These are phyloP conservation scores for Myrmecobius fasciatus DNA, from an alignment of 2,113 vertebrate species.

Conservation along the genomic window DNA sequence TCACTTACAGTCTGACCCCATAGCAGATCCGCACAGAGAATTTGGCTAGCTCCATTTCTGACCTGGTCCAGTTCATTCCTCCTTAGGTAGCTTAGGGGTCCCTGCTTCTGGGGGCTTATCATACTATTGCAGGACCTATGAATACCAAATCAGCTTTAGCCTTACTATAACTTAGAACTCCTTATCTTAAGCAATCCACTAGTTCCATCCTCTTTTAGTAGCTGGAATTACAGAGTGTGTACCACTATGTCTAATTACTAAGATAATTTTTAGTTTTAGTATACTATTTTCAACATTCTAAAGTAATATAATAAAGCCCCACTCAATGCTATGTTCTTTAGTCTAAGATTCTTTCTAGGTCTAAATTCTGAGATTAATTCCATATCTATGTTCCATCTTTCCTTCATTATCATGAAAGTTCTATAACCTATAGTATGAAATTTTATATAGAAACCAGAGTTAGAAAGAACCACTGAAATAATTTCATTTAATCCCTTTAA, in stretches of 20 bases:
- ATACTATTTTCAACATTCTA: neutral
- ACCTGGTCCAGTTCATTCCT: neutral
- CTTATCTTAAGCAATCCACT: neutral
- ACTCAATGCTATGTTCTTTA: neutral
- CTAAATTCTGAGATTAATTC: neutral
- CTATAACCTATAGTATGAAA: neutral
- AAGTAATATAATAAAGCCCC: neutral
- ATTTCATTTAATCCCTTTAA: neutral
- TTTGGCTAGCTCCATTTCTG: neutral
- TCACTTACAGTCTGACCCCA: neutral
- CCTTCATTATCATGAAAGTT: neutral
- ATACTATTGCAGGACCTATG: neutral
- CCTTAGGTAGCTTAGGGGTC: neutral
- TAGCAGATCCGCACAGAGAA: neutral
- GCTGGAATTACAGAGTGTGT: neutral
- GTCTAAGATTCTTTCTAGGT: neutral
- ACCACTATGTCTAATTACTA: neutral
- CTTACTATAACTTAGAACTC: neutral
- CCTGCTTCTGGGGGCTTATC: neutral
- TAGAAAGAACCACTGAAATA: neutral
- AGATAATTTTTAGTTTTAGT: neutral
- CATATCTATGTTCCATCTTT: neutral
- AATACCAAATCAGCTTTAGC: neutral
- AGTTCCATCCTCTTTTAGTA: neutral
- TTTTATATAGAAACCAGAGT: neutral